Base-by-base conservation (phyloP, 2,888 invertebrate species). In the Drosophila borealis region DNA sequence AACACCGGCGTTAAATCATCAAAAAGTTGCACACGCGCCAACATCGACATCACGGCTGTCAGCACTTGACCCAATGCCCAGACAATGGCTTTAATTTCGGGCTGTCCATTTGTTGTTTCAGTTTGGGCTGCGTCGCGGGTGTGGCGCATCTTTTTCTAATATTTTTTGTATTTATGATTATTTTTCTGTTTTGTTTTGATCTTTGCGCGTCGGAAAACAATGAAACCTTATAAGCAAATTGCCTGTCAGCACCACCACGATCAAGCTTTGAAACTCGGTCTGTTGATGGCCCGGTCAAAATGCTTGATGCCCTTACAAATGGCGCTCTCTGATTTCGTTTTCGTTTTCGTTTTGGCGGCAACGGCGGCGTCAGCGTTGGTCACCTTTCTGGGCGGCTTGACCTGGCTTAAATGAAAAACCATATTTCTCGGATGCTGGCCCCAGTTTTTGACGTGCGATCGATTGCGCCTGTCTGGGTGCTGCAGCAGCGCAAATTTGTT, bases 371-470 rank as follows among this genome's bases (percentile, higher is more conserved):
- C 51, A 21, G 62, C 64, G 13, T 60, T 53, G 81, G 81, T 81
- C 81, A 86, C 65, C 87, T 84, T 73, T 78, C 65, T 72, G 85
- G 81, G 89, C 89, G 84, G 65, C 84, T 75, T 89, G 89, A 85
- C 85, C 89, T 72, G 85, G 54, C 89, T 85, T 85, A 89, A 89
- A 85, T 85, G 85, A 89, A 89, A 88, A 85, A 80, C 80, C 88
- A 85, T 84, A 87, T 89, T 85, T 88, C 82, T 85, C 69, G 48
- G 65, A 60, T 49, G 80, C 66, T 86, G 83, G 89, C 87, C 79
- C 89, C 83, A 88, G 83, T 84, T 84, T 84, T 71, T 84, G 83
- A 84, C 83, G 83, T 88, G 84, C 83, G 83, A 84, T 84, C 83
- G 83, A 84, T 84, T 84, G 88, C 88, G 88, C 70, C 87, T 86